Evolutionary conservation across 1,140 invertebrate genomes (phyloP), one percentile per base, ranked within the genome.

Genomic region (Cotesia chilonis): DNA sequence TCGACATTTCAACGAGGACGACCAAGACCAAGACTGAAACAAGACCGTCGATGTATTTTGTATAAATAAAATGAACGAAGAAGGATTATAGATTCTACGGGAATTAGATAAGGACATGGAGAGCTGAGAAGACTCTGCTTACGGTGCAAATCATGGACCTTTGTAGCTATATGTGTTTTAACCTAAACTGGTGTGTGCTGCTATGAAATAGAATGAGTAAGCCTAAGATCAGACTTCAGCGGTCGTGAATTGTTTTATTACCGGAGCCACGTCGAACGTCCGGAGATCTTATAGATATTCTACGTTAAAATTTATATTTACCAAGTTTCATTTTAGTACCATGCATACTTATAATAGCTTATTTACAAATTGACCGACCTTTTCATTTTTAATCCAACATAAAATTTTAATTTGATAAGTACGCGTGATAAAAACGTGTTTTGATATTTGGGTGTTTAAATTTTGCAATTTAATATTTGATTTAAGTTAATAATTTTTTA

Each of bases 231-330:
- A 67, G 12, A 59, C 47, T 38, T 38, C 28, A 68, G 70, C 75
- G 77, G 77, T 81, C 75, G 74, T 79, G 76, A 78, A 80, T 80
- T 76, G 79, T 81, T 82, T 81, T 81, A 81, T 82, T 81, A 81
- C 79, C 72, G 69, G 74, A 73, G 71, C 74, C 74, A 75, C 76
- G 75, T 70, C 75, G 76, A 79, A 74, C 75, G 71, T 57, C 68
- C 6, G n/a, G 14, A 35, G 35, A 72, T 52, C 41, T 47, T 47
- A 47, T 9, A 77, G 81, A 80, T 80, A 80, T 79, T 79, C 71
- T 71, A 74, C 77, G 70, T 68, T 74, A 83, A 78, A 82, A 82
- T 82, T 28, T 28, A 81, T 82, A 74, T 80, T 81, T 80, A 80
- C 77, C 75, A n/a, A 28, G 28, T 28, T 28, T 28, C 28, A 28